Conservation (phyloP, 2,797 vertebrate species). For the Lithobates sylvaticus region DNA sequence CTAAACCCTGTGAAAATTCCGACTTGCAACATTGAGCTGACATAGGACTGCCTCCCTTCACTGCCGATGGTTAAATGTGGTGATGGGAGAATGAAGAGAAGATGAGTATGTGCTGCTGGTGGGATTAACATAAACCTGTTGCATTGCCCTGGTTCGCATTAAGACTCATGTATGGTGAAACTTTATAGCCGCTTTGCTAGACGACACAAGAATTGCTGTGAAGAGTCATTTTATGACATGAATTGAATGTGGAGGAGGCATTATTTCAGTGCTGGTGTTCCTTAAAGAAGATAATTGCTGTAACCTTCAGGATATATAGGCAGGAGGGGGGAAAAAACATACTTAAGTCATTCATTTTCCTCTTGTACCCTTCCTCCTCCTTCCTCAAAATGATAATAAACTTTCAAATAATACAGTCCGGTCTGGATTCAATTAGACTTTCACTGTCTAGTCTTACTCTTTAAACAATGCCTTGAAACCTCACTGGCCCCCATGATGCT, state of each 20-base stretch:
- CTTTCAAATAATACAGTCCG: constrained; percentile 51
- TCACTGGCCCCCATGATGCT: constrained; percentile 70
- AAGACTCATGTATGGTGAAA: not conserved
- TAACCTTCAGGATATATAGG: constrained; percentile 7
- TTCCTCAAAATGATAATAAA: constrained; percentile 59
- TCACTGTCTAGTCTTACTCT: constrained; percentile 63
- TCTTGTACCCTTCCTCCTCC: constrained; percentile 37
- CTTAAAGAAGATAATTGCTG: not conserved
- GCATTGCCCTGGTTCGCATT: not conserved
- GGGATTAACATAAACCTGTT: too few relatives aligned
- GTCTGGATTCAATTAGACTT: constrained; percentile 63
- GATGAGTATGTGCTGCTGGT: too few relatives aligned
- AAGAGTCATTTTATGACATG: not conserved
- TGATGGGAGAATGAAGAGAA: too few relatives aligned
- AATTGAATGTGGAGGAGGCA: not conserved
- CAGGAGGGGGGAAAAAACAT: constrained; percentile 2
- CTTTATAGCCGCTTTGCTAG: not conserved
- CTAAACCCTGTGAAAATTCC: too few relatives aligned
- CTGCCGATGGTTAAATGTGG: too few relatives aligned
- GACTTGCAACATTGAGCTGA: too few relatives aligned
- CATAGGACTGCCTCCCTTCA: too few relatives aligned
- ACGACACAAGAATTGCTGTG: not conserved
- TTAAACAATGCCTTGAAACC: constrained; percentile 72
- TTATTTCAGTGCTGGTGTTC: not conserved
- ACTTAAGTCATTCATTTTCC: constrained; percentile 35